Evolutionary conservation across 2,113 vertebrate genomes (phyloP), one percentile per base, ranked within the genome.

Genomic region (Cephalopholis sonnerati): DNA sequence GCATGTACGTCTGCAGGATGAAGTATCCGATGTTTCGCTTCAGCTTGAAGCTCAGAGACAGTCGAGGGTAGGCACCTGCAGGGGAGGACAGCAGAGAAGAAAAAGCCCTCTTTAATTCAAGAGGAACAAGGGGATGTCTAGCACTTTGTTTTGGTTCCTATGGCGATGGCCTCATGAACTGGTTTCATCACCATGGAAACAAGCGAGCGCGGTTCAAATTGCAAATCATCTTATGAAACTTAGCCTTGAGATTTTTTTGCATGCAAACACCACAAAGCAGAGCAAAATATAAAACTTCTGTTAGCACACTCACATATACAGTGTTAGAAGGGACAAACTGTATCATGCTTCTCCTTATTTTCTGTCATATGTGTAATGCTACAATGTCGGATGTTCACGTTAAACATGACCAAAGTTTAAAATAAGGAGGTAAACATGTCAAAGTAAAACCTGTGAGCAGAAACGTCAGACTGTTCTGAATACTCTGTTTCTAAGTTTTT

Each of bases 11-110:
- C 96, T 99, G 98, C 74, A 99, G 96, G 90, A 99, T 99, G 95
- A 99, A 99, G 93, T 99, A 99, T 32, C 98, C 98, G n/a, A 99
- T 99, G 92, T 99, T 99, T 87, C 98, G 96, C 94, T 98, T 99
- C 92, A 99, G 92, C 86, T 97, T 98, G 91, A 99, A 99, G 93
- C 98, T 99, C 93, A 99, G 92, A 46, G 98, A 99, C 68, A 99
- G 96, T 91, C 98, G 97, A 87, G 98, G 98, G 89, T 99, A 99
- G 94, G 98, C 97, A 96, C 98, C 98, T 93, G 87, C 77, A 83
- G 68, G 61, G 32, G 5, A 59, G 70, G 18, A 48, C 27, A 77
- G 17, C 12, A 3, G 36, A 41, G 58, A 51, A 50, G 59, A 65
- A 61, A 32, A 29, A 63, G n/a, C 17, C 4, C 85, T 86, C 90